Base-by-base conservation (phyloP, 1,140 invertebrate genomes). In the Drosophila sulfurigaster region DNA sequence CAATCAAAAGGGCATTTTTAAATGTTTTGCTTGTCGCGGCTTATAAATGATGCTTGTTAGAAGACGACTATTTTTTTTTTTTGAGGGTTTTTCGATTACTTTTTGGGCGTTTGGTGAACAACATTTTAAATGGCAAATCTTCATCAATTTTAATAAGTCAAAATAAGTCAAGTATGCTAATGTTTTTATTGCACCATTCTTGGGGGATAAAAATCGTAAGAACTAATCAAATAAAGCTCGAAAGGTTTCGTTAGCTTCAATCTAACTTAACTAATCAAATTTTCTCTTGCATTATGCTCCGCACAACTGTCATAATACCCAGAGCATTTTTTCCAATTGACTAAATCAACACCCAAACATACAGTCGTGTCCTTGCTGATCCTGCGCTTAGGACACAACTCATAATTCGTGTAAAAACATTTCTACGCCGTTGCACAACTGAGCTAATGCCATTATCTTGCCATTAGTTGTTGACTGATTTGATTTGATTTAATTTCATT, bases 1-100 rank as follows among this genome's bases (percentile, higher is more conserved):
- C 83, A 88, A 88, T 88, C 83, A 88, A 89, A 82, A 54, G 45
- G 45, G 54, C 72, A 78, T 75, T 88, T 88, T 88, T 78, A 88
- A 88, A 83, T 88, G 82, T 75, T 88, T 87, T 82, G 59, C 83
- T 73, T 83, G 82, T 87, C 83, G 85, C 80, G 83, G 80, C 85
- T 89, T 88, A 88, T 88, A 88, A 88, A 88, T 88, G 83, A 88
- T 87, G 81, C 54, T 79, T 74, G 63, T 80, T 46, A 41, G 69
- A 67, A 32, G 57, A 54, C 38, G 32, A 10, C 56, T 43, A 51
- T 15, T 16, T 60, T 54, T 35, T 54, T 35, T 57, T 70, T 20
- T 46, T 11, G 25, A 32, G 56, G 28, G 45, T 46, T 72, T 88
- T 74, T 70, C 66, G 73, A 87, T 87, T 82, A 88, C 63, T 67